Conservation (phyloP, 1,140 invertebrate genomes). For the Euwallacea similis region DNA sequence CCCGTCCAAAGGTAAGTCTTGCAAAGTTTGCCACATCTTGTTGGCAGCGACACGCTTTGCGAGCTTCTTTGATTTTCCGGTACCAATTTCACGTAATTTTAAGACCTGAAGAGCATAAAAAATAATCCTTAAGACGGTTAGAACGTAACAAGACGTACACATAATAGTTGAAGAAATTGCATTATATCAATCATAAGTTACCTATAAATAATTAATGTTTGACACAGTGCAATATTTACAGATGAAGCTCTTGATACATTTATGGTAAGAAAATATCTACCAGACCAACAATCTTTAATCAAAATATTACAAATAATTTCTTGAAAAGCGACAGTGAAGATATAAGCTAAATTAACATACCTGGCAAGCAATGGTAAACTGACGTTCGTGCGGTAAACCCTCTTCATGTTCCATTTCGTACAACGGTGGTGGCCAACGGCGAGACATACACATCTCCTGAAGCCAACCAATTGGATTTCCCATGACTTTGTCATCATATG, state of each 20-base stretch:
- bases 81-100: slow-evolving; percentile 79
- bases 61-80: slow-evolving; percentile 93
- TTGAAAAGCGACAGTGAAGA: not conserved
- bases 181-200: too few relatives aligned
- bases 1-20: slow-evolving; percentile 72
- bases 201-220: too few relatives aligned
- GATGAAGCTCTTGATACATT: too few relatives aligned
- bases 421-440: slow-evolving; percentile 89
- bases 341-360: slow-evolving; percentile 15
- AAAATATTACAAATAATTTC: too few relatives aligned
- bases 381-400: slow-evolving; percentile 89
- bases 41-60: slow-evolving; percentile 92
- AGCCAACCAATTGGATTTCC: slow-evolving; percentile 94
- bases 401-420: slow-evolving; percentile 90
- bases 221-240: too few relatives aligned
- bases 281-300: too few relatives aligned
- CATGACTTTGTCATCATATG: slow-evolving; percentile 68
- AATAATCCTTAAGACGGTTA: too few relatives aligned
- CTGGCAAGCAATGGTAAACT: slow-evolving; percentile 87
- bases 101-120: slow-evolving; percentile 61
- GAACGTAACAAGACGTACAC: too few relatives aligned
- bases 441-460: slow-evolving; percentile 95
- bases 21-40: slow-evolving; percentile 85
- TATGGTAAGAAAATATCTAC: too few relatives aligned
- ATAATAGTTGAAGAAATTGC: too few relatives aligned